phyloP scores from a whole-genome alignment of 2,797 vertebrate genomes.

The Chaunax sp. region DNA sequence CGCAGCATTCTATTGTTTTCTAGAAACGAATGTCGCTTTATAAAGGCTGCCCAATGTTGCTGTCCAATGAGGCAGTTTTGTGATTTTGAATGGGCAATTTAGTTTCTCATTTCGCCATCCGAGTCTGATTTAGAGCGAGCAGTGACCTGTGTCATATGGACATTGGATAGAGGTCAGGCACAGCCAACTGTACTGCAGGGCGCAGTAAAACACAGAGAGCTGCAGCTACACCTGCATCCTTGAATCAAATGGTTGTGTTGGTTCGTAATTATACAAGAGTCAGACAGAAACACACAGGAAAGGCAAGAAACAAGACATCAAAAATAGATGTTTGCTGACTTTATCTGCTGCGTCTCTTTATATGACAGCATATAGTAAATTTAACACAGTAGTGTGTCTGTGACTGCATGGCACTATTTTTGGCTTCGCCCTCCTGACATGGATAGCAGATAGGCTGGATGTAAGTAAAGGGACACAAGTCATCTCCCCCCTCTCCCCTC shows the following conservation, averaged over 20 bases:
- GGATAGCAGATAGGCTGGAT: conserved; percentile 50
- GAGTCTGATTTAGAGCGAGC: conserved; percentile 62
- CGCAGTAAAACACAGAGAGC: conserved; percentile 56
- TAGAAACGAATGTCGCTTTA: conserved; percentile 48
- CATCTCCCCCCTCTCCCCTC: conserved; percentile 28
- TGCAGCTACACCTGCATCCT: conserved; percentile 17
- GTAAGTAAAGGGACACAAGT: conserved; percentile 43
- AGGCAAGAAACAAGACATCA: conserved; percentile 27
- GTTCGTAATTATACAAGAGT: conserved; percentile 12
- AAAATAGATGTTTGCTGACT: conserved; percentile 42
- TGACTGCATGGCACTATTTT: conserved; percentile 44
- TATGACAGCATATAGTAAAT: conserved; percentile 38
- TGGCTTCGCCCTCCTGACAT: conserved; percentile 47
- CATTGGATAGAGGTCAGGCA: conserved; percentile 62
- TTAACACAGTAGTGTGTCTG: conserved; percentile 26
- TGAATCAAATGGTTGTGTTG: conserved; percentile 8
- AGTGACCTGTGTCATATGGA: conserved; percentile 74
- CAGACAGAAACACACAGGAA: conserved; percentile 5
- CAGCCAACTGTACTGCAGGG: conserved; percentile 45
- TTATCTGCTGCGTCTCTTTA: conserved; percentile 3
- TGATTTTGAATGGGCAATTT: conserved; percentile 77
- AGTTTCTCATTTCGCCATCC: conserved; percentile 66
- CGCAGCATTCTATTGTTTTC: conserved; percentile 62
- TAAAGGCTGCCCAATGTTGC: conserved; percentile 51
- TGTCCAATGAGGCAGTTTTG: conserved; percentile 55